Percentiles rank a stretch among this genome's conserved stretches.
Conservation (phyloP, 2,113 vertebrate genomes). For the Trogon melanurus region DNA sequence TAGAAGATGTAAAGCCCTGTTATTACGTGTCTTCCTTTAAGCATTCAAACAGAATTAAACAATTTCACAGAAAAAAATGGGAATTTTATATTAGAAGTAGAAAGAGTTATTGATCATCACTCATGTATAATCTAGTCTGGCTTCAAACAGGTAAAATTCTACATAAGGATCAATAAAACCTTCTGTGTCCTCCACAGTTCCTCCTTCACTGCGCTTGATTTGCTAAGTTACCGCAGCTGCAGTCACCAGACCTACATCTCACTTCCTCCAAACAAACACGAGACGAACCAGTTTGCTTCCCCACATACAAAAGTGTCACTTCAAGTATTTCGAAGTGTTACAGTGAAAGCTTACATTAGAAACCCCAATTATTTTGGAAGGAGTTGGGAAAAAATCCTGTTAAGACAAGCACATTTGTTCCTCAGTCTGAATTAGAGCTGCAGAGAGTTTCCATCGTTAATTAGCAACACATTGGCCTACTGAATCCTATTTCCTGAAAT, state of each 20-base stretch:
- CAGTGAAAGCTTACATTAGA: background rate
- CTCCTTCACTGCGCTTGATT: background rate
- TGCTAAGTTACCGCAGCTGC: background rate
- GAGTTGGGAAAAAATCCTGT: background rate
- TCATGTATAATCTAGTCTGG: background rate
- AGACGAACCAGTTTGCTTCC: constrained; percentile 1
- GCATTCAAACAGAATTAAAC: background rate
- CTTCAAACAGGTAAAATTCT: background rate
- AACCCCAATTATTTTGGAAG: background rate
- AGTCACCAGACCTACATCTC: background rate
- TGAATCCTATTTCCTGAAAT: background rate
- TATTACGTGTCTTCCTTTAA: background rate
- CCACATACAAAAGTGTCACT: background rate
- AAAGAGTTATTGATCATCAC: background rate
- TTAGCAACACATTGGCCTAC: background rate
- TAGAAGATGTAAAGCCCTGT: background rate
- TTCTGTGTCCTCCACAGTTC: background rate
- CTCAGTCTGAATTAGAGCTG: background rate
- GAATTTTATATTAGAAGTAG: background rate
- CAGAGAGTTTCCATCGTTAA: background rate
- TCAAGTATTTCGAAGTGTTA: background rate
- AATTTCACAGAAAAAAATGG: background rate
- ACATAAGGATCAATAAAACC: background rate
- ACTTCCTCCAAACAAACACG: background rate
- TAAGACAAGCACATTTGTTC: background rate